Evolutionary conservation across 2,113 vertebrate species (phyloP).

Genomic region (Diadophis punctatus): DNA sequence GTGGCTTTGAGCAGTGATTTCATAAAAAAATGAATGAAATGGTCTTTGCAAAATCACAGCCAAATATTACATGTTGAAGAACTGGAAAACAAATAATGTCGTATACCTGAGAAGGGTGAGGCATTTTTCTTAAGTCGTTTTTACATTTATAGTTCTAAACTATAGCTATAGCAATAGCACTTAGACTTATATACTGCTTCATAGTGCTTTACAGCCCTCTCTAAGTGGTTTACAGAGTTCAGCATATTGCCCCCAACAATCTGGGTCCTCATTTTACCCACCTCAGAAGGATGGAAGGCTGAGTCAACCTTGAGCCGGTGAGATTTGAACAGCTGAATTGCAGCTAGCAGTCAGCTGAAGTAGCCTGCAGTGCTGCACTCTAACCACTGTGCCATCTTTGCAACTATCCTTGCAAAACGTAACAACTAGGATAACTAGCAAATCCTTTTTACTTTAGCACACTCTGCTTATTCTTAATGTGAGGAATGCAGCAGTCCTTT

Average conservation of each 20-base stretch:
- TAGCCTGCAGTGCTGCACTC: too few species aligned
- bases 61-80: neutral
- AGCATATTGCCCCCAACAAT: too few species aligned
- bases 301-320: too few species aligned
- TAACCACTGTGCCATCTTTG: too few species aligned
- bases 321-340: too few species aligned
- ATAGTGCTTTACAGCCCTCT: too few species aligned
- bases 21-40: slow-evolving; percentile 1
- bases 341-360: too few species aligned
- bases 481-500: neutral
- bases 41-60: neutral
- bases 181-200: too few species aligned
- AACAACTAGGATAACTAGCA: neutral
- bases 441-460: neutral
- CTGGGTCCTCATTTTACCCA: too few species aligned
- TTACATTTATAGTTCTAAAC: neutral
- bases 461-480: neutral
- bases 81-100: neutral
- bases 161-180: too few species aligned
- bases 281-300: too few species aligned
- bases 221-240: too few species aligned
- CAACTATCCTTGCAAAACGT: neutral
- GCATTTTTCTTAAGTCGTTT: neutral
- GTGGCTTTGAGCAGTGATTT: neutral
- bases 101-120: neutral